Base-by-base conservation (phyloP, 2,113 vertebrate genomes). In the Passer domesticus region DNA sequence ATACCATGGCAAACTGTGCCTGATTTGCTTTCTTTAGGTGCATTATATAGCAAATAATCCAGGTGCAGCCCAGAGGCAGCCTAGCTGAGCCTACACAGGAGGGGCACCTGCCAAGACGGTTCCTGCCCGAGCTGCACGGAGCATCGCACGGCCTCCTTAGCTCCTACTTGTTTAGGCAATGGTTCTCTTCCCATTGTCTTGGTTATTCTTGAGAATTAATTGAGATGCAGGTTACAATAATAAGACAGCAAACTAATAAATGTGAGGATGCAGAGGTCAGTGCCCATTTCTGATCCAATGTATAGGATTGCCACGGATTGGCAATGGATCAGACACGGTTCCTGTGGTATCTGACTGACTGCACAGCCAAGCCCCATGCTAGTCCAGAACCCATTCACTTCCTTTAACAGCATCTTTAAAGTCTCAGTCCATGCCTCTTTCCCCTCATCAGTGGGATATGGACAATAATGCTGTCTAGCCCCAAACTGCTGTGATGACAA, bases 141-240 rank as follows among this genome's bases (percentile, higher is more conserved):
- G 58, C 66, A 39, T 23, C 6, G 0, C 43, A 24, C 0, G 0
- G 46, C 62, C 44, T 53, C 5, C 0, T 47, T 33, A 74, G 50
- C 37, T 81, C 69, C 78, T 50, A 5, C 39, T 53, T 55, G 33
- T 72, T 85, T 35, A 75, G 66, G 28, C 0, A 72, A 30, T 5
- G 31, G 12, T 74, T 60, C 55, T 86, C 22, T 74, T 84, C 56
- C 59, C 27, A 30, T 49, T 63, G 46, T 25, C 37, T 41, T 70
- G 76, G 20, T 59, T 50, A 55, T 50, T 74, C 47, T 20, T 47
- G 66, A 55, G 64, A 81, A 74, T 56, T 87, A 90, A 88, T 24
- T 75, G 60, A 87, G 39, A 72, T 35, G 69, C 50, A 74, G 72
- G 27, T 69, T 82, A 60, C 24, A 68, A 41, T 46, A 85, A n/a